Evolutionary conservation across 2,888 invertebrate genomes (phyloP).

Genomic region (Ochlodes sylvanus): DNA sequence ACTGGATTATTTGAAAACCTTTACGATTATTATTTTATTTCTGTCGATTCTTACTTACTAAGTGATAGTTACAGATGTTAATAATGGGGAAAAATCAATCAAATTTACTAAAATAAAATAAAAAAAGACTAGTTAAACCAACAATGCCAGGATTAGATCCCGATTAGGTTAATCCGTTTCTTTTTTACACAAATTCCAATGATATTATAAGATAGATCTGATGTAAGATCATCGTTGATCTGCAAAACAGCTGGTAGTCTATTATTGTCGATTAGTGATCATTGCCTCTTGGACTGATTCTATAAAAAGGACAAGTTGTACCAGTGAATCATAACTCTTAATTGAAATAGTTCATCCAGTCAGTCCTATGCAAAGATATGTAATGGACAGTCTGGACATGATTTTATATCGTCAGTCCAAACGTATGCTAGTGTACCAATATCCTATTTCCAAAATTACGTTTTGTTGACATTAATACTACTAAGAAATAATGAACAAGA

Average conservation of each 20-base stretch:
- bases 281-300: conserved; percentile 38
- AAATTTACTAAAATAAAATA: too few species aligned
- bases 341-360: conserved; percentile 26
- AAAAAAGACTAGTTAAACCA: too few species aligned
- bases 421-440: background rate
- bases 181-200: background rate
- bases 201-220: background rate
- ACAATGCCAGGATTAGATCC: too few species aligned
- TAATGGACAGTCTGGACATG: conserved; percentile 1
- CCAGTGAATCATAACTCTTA: conserved; percentile 32
- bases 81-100: too few species aligned
- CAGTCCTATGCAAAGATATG: conserved; percentile 7
- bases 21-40: too few species aligned
- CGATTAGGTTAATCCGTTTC: too few species aligned
- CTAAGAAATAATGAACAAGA: too few species aligned
- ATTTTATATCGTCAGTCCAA: conserved; percentile 1
- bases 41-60: too few species aligned
- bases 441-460: background rate
- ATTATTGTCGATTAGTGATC: conserved; percentile 36
- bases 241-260: conserved; percentile 31
- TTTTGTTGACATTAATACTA: background rate
- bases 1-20: background rate
- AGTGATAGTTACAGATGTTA: too few species aligned
- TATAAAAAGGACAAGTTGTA: conserved; percentile 36
- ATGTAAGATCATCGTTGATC: conserved; percentile 9